Evolutionary conservation across 2,113 vertebrate species (phyloP).

Genomic region (Nymphicus hollandicus): DNA sequence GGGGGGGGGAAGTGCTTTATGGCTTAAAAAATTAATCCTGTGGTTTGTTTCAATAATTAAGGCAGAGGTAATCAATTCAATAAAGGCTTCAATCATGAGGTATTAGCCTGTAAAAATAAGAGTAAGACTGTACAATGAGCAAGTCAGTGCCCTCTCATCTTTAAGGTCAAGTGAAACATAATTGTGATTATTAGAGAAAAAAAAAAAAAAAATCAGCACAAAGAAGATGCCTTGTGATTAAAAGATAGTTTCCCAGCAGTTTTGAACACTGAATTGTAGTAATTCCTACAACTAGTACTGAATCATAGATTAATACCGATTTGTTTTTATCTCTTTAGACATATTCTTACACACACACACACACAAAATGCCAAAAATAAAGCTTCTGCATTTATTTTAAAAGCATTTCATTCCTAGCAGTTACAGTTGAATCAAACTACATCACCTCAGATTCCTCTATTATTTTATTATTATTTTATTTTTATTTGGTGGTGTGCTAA

Average conservation of each 20-base stretch:
- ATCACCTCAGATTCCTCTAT: not conserved
- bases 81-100: not conserved
- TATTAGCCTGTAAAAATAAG: not conserved
- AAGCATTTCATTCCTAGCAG: not conserved
- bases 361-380: not conserved
- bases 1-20: fast-evolving
- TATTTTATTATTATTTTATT: too few relatives aligned
- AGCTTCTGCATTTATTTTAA: not conserved
- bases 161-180: not conserved
- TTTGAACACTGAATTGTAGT: not conserved
- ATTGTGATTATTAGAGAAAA: not conserved
- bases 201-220: not conserved
- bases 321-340: not conserved
- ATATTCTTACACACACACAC: not conserved
- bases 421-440: not conserved
- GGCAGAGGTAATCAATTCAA: not conserved
- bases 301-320: not conserved
- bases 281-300: not conserved
- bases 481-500: not conserved
- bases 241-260: not conserved
- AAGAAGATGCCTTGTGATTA: not conserved
- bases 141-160: not conserved
- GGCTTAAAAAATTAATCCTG: not conserved
- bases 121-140: not conserved
- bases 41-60: not conserved